These are phyloP conservation scores for Turritopsis dohrnii DNA, from an alignment of 30 jellyfish, hydroid and myxozoan genomes.

Conservation along the genomic window DNA sequence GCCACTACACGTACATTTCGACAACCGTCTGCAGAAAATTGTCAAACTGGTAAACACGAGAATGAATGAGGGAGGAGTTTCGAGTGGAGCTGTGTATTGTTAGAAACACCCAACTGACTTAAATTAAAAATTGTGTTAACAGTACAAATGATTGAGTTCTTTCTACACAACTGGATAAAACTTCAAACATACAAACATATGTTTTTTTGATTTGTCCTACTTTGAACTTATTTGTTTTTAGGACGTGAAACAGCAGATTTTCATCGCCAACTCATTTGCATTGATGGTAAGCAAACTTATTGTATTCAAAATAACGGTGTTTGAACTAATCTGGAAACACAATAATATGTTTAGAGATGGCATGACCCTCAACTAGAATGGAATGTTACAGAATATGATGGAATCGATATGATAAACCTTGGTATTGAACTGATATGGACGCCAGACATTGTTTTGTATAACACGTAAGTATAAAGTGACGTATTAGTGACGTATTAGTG, in stretches of 20 bases:
- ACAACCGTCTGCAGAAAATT: constrained; percentile 1
- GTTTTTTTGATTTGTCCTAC: neutral
- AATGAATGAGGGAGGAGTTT: too few species aligned
- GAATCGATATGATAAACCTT: constrained; percentile 10
- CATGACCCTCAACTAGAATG: constrained; percentile 38
- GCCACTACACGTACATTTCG: constrained; percentile 12
- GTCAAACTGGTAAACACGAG: neutral
- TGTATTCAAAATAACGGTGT: neutral
- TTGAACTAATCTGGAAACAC: neutral
- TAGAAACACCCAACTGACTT: too few species aligned
- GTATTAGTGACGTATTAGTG: too few species aligned
- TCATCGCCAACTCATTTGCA: neutral
- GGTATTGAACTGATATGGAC: constrained; percentile 53
- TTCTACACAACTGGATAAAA: too few species aligned
- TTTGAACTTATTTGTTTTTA: neutral
- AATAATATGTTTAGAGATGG: constrained; percentile 35
- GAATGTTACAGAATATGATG: constrained; percentile 31
- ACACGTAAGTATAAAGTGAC: constrained; percentile 47
- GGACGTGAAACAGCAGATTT: constrained; percentile 14
- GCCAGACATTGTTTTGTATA: constrained; percentile 61
- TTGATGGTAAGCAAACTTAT: neutral
- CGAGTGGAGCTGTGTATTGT: too few species aligned
- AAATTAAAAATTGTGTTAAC: too few species aligned
- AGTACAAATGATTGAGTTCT: too few species aligned
- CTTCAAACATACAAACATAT: neutral